Evolutionary conservation across 1,140 invertebrate species (phyloP).

Genomic region (Drosophila miranda): DNA sequence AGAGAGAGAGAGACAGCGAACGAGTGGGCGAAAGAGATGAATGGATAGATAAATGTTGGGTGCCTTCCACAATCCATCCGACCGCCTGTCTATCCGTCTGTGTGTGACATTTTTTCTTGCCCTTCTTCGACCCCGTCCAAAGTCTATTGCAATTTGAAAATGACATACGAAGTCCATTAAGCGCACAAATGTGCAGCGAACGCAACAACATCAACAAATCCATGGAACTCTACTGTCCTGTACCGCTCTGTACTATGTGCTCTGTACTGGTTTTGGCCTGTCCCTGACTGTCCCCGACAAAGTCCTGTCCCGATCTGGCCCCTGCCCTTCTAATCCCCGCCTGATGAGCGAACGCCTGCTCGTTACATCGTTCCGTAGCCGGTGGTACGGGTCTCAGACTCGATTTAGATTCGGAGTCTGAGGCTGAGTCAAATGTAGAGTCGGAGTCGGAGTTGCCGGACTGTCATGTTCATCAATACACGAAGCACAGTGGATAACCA

Average conservation of each 20-base stretch:
- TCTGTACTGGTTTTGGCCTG: too few species aligned
- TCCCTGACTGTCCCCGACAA: too few species aligned
- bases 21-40: constrained; percentile 16
- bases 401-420: background rate
- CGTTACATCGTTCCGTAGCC: constrained; percentile 54
- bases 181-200: constrained; percentile 64
- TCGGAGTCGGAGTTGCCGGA: too few species aligned
- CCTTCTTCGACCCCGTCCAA: constrained; percentile 45
- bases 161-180: constrained; percentile 81
- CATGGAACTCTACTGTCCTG: constrained; percentile 13
- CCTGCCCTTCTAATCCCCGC: constrained; percentile 37
- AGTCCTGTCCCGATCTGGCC: too few species aligned
- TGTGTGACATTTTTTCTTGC: constrained; percentile 70
- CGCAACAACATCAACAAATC: constrained; percentile 51
- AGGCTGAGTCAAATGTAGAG: background rate
- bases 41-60: constrained; percentile 48
- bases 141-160: constrained; percentile 81
- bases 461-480: too few species aligned
- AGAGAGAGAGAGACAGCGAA: background rate
- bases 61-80: background rate
- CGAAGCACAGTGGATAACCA: too few species aligned
- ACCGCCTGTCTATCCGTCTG: constrained; percentile 39
- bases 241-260: too few species aligned
- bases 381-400: constrained; percentile 6
- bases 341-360: constrained; percentile 48